Percentiles rank a stretch among this genome's conserved stretches.
phyloP scores from a whole-genome alignment of 2,797 vertebrate genomes.

The Trematomus bernacchii region DNA sequence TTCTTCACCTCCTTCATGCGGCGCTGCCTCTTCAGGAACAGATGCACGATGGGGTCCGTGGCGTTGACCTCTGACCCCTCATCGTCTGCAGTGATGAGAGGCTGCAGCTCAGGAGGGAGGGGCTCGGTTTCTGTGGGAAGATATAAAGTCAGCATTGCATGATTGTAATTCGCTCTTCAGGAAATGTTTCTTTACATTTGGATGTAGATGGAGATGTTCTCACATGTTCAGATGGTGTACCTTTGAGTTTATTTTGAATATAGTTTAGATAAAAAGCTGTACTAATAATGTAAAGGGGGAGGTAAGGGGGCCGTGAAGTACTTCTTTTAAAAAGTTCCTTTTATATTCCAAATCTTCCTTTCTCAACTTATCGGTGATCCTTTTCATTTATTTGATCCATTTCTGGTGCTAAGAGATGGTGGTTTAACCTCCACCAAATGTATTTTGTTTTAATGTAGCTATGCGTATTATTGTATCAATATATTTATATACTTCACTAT shows the following conservation, averaged over 20 bases:
- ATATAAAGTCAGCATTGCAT: constrained; percentile 7
- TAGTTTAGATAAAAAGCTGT: background rate
- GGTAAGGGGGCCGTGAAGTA: too few species aligned
- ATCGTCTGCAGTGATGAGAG: constrained; percentile 83
- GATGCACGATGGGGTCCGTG: constrained; percentile 88
- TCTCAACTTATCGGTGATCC: too few species aligned
- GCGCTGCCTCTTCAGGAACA: constrained; percentile 90
- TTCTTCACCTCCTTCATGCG: constrained; percentile 88
- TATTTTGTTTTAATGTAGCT: too few species aligned
- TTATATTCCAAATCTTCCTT: too few species aligned
- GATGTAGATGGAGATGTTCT: background rate
- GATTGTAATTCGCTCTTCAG: background rate
- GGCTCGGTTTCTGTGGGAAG: constrained; percentile 86
- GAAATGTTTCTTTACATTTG: constrained; percentile 2
- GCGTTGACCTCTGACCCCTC: constrained; percentile 74
- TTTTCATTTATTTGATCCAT: too few species aligned
- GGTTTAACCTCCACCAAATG: too few species aligned
- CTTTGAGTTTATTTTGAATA: background rate
- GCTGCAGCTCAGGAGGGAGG: constrained; percentile 92
- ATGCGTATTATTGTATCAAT: too few species aligned
- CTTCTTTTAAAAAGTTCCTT: too few species aligned
- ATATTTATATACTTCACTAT: too few species aligned
- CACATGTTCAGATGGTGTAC: background rate
- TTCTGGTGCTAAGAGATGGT: too few species aligned
- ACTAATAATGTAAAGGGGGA: too few species aligned